These are phyloP conservation scores for Mycogona germanica DNA, from an alignment of 2,888 invertebrate species.

Conservation along the genomic window DNA sequence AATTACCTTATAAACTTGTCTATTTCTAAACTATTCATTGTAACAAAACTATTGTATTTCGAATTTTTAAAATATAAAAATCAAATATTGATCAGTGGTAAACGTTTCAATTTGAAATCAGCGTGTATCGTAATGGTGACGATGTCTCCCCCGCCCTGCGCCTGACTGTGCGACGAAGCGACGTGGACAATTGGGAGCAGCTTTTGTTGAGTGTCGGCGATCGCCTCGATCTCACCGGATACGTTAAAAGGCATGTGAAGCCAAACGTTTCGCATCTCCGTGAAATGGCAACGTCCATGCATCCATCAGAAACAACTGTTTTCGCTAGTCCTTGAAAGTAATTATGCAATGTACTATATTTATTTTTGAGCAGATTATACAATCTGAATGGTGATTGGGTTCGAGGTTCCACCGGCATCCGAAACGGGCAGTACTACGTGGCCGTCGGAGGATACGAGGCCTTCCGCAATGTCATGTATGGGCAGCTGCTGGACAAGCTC, in stretches of 20 bases:
- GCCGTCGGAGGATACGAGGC: slow-evolving; percentile 15
- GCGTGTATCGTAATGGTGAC: slow-evolving; percentile 20
- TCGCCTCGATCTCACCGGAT: slow-evolving; percentile 7
- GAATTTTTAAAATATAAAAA: too few species aligned
- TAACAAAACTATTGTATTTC: too few species aligned
- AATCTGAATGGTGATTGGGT: slow-evolving; percentile 16
- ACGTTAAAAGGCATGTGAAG: slow-evolving; percentile 9
- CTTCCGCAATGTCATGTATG: slow-evolving; percentile 14
- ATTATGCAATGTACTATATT: too few species aligned
- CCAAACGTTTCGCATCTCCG: background rate
- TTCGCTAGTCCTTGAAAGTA: too few species aligned
- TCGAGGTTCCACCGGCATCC: slow-evolving; percentile 14
- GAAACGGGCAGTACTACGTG: slow-evolving; percentile 13
- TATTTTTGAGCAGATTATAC: slow-evolving; percentile 8
- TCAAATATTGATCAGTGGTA: background rate
- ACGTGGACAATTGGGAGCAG: slow-evolving; percentile 16
- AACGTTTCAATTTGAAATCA: slow-evolving; percentile 4
- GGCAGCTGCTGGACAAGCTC: slow-evolving; percentile 5
- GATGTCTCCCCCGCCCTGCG: slow-evolving; percentile 18
- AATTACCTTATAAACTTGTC: too few species aligned
- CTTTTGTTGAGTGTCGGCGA: slow-evolving; percentile 10
- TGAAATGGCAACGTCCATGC: background rate
- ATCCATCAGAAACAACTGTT: background rate
- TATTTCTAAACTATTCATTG: too few species aligned
- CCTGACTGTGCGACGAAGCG: slow-evolving; percentile 5